phyloP scores from a whole-genome alignment of 1,140 invertebrate species.

The Atopsyche davidsoni region DNA sequence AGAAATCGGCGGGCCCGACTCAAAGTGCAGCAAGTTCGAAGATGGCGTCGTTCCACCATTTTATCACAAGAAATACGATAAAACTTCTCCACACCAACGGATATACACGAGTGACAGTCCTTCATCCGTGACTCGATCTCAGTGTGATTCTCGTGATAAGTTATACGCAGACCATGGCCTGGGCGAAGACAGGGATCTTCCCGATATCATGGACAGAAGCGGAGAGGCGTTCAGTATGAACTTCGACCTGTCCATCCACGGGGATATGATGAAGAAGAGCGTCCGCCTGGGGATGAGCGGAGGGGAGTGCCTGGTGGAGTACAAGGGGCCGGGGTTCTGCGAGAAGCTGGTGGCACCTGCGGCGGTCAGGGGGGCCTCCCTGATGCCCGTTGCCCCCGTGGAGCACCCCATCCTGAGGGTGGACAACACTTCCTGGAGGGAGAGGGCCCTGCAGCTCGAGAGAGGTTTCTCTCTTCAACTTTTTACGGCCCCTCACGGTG shows the following conservation, averaged over 20 bases:
- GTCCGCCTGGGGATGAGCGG: constrained; percentile 37
- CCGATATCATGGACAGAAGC: constrained; percentile 18
- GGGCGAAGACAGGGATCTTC: constrained; percentile 30
- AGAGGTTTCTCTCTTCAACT: constrained; percentile 40
- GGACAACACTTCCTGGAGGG: constrained; percentile 47
- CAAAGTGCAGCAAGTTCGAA: constrained; percentile 38
- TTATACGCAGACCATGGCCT: constrained; percentile 30
- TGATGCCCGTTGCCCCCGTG: constrained; percentile 31
- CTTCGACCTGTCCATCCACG: constrained; percentile 18
- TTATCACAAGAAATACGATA: constrained; percentile 48
- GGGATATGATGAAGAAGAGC: constrained; percentile 29
- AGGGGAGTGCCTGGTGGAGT: constrained; percentile 25
- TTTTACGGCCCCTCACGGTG: constrained; percentile 21
- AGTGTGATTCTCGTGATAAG: constrained; percentile 14
- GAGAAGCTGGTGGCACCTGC: constrained; percentile 30
- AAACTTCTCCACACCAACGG: constrained; percentile 43
- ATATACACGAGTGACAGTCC: constrained; percentile 41
- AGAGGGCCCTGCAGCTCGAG: constrained; percentile 51
- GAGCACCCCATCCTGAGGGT: constrained; percentile 41
- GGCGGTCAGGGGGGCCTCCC: not conserved
- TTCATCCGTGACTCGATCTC: constrained; percentile 1
- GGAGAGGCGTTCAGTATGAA: constrained; percentile 26
- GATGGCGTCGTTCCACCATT: constrained; percentile 34
- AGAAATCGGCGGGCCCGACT: constrained; percentile 44
- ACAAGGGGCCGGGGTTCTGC: constrained; percentile 39